Evolutionary conservation across 2,888 invertebrate genomes (phyloP).

Genomic region (Drosophila limbata): DNA sequence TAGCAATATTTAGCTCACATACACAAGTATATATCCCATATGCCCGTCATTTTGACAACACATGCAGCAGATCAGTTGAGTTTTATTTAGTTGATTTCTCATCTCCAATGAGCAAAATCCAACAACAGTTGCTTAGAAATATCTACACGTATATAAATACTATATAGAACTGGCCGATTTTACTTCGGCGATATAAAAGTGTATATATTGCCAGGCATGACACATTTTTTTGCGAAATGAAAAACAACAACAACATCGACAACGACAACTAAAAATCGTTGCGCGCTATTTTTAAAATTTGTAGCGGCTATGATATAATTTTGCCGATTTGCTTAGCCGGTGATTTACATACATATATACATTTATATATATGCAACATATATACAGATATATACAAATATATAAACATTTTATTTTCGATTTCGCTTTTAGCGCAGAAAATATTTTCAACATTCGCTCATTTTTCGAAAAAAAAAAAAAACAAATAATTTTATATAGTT

Average conservation of each 20-base stretch:
- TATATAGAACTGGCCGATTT: constrained; percentile 35
- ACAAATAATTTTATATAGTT: constrained; percentile 18
- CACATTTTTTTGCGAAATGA: constrained; percentile 59
- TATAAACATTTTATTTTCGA: constrained; percentile 62
- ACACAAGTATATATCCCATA: constrained; percentile 27
- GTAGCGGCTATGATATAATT: constrained; percentile 77
- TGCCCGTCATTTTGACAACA: constrained; percentile 48
- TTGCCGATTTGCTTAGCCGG: constrained; percentile 73
- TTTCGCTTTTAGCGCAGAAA: constrained; percentile 63
- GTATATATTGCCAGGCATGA: constrained; percentile 60
- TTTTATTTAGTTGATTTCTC: constrained; percentile 21
- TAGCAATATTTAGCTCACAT: constrained; percentile 19
- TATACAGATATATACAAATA: constrained; percentile 10
- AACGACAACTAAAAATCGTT: constrained; percentile 44
- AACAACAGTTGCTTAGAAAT: background rate
- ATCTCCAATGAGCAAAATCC: constrained; percentile 21
- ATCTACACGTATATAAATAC: constrained; percentile 7
- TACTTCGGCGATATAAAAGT: constrained; percentile 34
- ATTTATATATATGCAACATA: constrained; percentile 5
- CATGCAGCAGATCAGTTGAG: constrained; percentile 32
- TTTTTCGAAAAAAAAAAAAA: constrained; percentile 36
- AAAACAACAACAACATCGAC: constrained; percentile 27
- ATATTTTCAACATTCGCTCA: constrained; percentile 65
- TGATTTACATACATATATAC: constrained; percentile 44
- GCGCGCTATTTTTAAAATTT: constrained; percentile 75